These are phyloP conservation scores for Isurus oxyrinchus DNA, from an alignment of 2,113 vertebrate species.

Conservation along the genomic window DNA sequence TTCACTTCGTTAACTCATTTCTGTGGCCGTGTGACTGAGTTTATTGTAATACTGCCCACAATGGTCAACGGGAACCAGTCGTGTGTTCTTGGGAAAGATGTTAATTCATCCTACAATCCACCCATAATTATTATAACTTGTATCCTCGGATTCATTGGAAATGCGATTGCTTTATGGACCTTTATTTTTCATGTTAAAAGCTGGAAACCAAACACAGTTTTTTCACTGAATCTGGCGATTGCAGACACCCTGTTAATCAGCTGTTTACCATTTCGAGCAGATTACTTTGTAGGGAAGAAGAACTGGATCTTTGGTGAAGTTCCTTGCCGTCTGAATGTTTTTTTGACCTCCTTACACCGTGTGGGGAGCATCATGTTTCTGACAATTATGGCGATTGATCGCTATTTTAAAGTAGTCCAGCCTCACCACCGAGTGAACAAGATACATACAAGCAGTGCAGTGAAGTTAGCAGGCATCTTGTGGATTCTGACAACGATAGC, in stretches of 20 bases:
- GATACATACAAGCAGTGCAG: not conserved
- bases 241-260: conserved; percentile 59
- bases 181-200: conserved; percentile 68
- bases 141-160: conserved; percentile 65
- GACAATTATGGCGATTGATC: conserved; percentile 61
- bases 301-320: conserved; percentile 54
- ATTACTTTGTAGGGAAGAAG: conserved; percentile 51
- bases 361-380: too few species aligned
- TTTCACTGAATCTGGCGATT: conserved; percentile 65
- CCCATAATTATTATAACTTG: conserved; percentile 62
- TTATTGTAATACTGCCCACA: conserved; percentile 37
- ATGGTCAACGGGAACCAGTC: not conserved
- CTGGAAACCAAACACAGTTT: conserved; percentile 65
- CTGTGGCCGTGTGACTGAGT: not conserved
- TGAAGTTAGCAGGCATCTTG: not conserved
- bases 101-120: not conserved
- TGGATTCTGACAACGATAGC: not conserved
- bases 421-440: conserved; percentile 51
- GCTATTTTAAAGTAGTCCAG: conserved; percentile 66
- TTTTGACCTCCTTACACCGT: too few species aligned
- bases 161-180: conserved; percentile 57
- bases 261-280: conserved; percentile 59
- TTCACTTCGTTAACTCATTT: not conserved
- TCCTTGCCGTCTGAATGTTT: conserved; percentile 52
- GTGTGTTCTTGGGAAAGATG: not conserved